Evolutionary conservation across 2,888 invertebrate genomes (phyloP), one percentile per base, ranked within the genome.

Genomic region (Morpho helenor): DNA sequence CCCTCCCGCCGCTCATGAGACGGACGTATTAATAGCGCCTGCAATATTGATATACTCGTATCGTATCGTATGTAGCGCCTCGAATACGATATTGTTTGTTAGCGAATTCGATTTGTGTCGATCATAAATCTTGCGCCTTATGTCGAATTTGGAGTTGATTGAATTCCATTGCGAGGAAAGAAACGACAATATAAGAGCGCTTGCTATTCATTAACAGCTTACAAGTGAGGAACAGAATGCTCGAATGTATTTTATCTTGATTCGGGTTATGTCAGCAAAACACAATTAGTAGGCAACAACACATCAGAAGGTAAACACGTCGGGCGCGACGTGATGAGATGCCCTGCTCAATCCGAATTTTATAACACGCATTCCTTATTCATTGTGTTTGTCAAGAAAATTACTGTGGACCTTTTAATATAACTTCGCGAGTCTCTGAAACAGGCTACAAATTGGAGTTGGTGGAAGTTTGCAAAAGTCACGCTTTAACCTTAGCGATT

Each of bases 21-120:
- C 89, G 90, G 86, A 85, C 87, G 87, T 89, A 90, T 89, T 89
- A 89, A 90, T 89, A 89, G 88, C 88, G 87, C 85, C 84, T 88
- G 90, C 90, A 90, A 90, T 90, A 90, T 89, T 90, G 90, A 88
- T 89, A 89, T 86, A 90, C 88, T 86, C 84, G 85, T 84, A 85
- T 82, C 83, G 84, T 82, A 85, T 82, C 82, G 80, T 81, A 83
- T 83, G 84, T 84, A 85, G 81, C 81, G 85, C 82, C 81, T 80
- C 84, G 82, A 86, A 87, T 87, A 85, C 87, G 84, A 86, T 89
- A 89, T 90, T 89, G 88, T 89, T 90, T 88, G 89, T 87, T 86
- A 85, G 88, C 84, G 83, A 88, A 88, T 87, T 88, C 89, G 87
- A 90, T 89, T 89, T 88, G 87, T 84, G 88, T 87, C 87, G 89